Conservation (phyloP, 2,888 invertebrate genomes). For the Odontocolon sp. region DNA sequence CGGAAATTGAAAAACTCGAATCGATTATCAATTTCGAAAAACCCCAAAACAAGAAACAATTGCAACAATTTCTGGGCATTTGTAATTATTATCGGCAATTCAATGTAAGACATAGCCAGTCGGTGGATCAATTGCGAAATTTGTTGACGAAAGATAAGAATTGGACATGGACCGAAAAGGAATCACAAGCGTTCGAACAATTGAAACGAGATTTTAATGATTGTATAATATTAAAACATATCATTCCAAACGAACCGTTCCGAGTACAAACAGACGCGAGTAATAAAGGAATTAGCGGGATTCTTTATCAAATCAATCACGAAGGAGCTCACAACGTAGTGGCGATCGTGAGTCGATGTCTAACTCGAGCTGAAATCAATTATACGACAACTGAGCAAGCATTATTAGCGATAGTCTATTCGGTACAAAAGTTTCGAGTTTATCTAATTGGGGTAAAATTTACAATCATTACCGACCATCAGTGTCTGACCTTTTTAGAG, state of each 20-base stretch:
- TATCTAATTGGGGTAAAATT: constrained; percentile 62
- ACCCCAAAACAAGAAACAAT: no score
- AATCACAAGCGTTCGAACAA: not conserved
- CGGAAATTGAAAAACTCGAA: no score
- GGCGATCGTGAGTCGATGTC: constrained; percentile 60
- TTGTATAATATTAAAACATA: not conserved
- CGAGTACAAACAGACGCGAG: no score
- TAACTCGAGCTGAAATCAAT: constrained; percentile 53
- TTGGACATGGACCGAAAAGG: not conserved
- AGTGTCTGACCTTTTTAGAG: constrained; percentile 63
- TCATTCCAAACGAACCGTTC: no score
- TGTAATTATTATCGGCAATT: no score
- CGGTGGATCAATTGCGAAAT: constrained; percentile 2
- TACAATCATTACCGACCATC: constrained; percentile 65
- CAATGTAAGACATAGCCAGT: not conserved
- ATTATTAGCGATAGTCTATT: constrained; percentile 61
- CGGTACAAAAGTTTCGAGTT: constrained; percentile 65
- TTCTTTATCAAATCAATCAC: constrained; percentile 43
- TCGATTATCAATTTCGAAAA: no score
- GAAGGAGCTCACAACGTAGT: constrained; percentile 34
- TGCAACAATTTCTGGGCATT: no score
- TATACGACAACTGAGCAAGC: constrained; percentile 68
- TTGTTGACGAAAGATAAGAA: not conserved
- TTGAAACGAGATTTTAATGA: not conserved
- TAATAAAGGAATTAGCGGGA: constrained; percentile 54